A percentile compares a stretch with the other conserved stretches of the same genome.
phyloP scores from a whole-genome alignment of 2,888 invertebrate species.

The Oasisia sp. region DNA sequence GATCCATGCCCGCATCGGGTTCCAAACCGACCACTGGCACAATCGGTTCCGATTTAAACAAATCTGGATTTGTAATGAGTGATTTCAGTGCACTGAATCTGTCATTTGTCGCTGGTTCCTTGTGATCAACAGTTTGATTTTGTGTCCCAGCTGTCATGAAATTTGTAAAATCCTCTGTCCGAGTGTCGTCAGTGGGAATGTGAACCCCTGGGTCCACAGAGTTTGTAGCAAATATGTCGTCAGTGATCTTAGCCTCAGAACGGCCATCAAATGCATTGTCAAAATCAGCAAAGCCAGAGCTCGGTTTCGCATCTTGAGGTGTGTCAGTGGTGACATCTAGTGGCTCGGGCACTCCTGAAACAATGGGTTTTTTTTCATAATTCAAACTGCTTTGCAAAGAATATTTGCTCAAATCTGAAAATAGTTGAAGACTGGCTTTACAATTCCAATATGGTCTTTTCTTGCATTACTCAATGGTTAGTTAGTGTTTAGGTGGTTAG shows the following conservation, averaged over 20 bases:
- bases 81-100: conserved; percentile 32
- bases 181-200: not conserved
- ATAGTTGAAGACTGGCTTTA: not conserved
- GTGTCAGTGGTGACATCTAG: conserved; percentile 3
- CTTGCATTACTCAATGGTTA: too few species aligned
- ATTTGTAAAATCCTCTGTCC: not conserved
- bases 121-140: not conserved
- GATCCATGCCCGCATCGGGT: not conserved
- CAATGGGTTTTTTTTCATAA: not conserved
- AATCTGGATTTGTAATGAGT: conserved; percentile 29
- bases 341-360: conserved; percentile 8
- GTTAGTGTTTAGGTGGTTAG: too few species aligned
- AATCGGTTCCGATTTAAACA: conserved; percentile 29
- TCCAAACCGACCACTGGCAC: not conserved
- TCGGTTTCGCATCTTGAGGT: not conserved
- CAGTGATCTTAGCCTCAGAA: not conserved
- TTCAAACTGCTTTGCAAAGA: not conserved
- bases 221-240: not conserved
- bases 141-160: conserved; percentile 7
- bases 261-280: not conserved
- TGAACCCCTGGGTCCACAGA: not conserved
- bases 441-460: not conserved
- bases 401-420: not conserved
- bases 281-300: not conserved
- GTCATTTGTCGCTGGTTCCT: conserved; percentile 8